Conservation (phyloP, 2,113 vertebrate species). For the Seriola dumerili region DNA sequence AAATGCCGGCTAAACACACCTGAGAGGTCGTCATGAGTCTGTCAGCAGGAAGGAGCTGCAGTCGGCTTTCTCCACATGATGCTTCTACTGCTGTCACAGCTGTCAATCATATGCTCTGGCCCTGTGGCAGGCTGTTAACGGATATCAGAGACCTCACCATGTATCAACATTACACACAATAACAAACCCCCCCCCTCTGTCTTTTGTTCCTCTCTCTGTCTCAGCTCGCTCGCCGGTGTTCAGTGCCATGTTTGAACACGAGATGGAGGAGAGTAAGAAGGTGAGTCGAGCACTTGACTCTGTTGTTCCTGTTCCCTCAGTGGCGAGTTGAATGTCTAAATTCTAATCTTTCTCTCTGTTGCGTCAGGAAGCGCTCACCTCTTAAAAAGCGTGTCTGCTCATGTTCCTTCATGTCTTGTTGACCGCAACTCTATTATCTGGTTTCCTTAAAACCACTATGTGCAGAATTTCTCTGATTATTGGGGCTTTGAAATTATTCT, state of each 20-base stretch:
- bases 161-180: slow-evolving; percentile 46
- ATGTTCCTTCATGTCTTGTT: slow-evolving; percentile 29
- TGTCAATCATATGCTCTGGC: slow-evolving; percentile 59
- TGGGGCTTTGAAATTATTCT: not conserved
- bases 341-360: slow-evolving; percentile 51
- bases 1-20: slow-evolving; percentile 20
- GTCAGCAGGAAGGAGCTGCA: slow-evolving; percentile 32
- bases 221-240: slow-evolving; percentile 92
- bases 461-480: not conserved
- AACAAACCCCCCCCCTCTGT: slow-evolving; percentile 17
- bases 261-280: slow-evolving; percentile 95
- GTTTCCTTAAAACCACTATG: slow-evolving; percentile 20
- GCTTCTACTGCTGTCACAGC: slow-evolving; percentile 32
- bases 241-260: slow-evolving; percentile 94
- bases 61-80: slow-evolving; percentile 29
- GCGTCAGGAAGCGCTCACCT: slow-evolving; percentile 56
- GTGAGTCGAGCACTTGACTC: slow-evolving; percentile 76
- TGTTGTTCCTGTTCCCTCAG: slow-evolving; percentile 24
- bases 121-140: slow-evolving; percentile 52
- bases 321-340: slow-evolving; percentile 11
- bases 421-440: slow-evolving; percentile 25
- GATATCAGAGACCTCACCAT: slow-evolving; percentile 50
- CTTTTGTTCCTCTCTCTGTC: slow-evolving; percentile 36
- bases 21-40: slow-evolving; percentile 40
- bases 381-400: slow-evolving; percentile 34